These are phyloP conservation scores for Eubasilissa splendida DNA, from an alignment of 2,888 invertebrate species.

Conservation along the genomic window DNA sequence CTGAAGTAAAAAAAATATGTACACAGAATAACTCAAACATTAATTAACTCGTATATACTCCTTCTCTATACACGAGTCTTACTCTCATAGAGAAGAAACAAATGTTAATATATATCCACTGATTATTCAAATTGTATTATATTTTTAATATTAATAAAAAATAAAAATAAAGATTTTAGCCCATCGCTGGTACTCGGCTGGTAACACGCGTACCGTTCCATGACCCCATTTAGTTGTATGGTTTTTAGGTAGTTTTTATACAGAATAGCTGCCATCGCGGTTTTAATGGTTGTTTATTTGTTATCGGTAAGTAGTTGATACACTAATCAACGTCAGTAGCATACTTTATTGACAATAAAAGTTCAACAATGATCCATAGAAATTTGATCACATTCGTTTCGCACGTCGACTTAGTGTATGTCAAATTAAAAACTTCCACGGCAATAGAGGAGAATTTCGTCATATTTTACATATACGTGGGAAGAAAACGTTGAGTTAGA, in stretches of 20 bases:
- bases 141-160: no score
- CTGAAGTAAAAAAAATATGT: no score
- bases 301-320: slow-evolving; percentile 24
- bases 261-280: background rate
- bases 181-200: background rate
- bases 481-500: no score
- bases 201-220: slow-evolving; percentile 5
- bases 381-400: background rate
- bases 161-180: no score
- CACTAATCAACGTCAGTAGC: slow-evolving; percentile 16
- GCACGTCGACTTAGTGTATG: background rate
- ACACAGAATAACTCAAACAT: no score
- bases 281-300: slow-evolving; percentile 5
- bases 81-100: no score
- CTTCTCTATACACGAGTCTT: no score
- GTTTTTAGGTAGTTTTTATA: background rate
- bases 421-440: background rate
- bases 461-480: background rate
- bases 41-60: no score
- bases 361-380: slow-evolving; percentile 6
- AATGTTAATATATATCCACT: no score
- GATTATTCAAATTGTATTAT: no score
- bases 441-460: background rate
- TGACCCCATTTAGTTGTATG: slow-evolving; percentile 6
- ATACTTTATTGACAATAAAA: slow-evolving; percentile 7